Conservation (phyloP, 2,888 invertebrate species). For the Xanthia icteritia region DNA sequence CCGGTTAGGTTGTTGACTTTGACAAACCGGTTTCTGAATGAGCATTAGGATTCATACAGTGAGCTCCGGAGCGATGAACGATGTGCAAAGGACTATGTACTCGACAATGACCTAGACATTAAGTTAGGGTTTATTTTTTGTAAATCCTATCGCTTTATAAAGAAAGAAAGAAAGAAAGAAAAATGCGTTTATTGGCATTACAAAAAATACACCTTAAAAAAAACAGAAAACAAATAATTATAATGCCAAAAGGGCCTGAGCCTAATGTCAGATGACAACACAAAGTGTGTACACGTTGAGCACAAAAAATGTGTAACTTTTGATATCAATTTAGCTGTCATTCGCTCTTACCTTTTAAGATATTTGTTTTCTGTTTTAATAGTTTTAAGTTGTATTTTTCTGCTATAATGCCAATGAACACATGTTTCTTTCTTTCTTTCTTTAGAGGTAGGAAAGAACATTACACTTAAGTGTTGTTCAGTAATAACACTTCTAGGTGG, state of each 20-base stretch:
- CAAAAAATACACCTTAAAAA: too few relatives aligned
- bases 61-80: constrained; percentile 50
- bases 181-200: too few relatives aligned
- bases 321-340: background rate
- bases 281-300: background rate
- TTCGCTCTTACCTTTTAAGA: background rate
- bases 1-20: constrained; percentile 51
- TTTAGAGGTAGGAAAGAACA: background rate
- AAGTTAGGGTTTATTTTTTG: constrained; percentile 2
- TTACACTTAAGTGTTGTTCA: background rate
- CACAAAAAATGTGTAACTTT: background rate
- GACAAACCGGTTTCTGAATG: constrained; percentile 48
- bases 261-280: too few relatives aligned
- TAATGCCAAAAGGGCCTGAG: too few relatives aligned
- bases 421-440: too few relatives aligned
- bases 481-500: constrained; percentile 4
- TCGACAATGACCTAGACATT: constrained; percentile 36
- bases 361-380: too few relatives aligned
- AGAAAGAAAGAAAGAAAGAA: too few relatives aligned
- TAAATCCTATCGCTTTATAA: background rate
- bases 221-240: too few relatives aligned
- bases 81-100: constrained; percentile 26
- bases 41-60: constrained; percentile 20
- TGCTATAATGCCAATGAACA: too few relatives aligned
- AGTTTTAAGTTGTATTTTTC: too few relatives aligned